Conservation (phyloP, 1,140 invertebrate species). For the Wiebesia pumilae region DNA sequence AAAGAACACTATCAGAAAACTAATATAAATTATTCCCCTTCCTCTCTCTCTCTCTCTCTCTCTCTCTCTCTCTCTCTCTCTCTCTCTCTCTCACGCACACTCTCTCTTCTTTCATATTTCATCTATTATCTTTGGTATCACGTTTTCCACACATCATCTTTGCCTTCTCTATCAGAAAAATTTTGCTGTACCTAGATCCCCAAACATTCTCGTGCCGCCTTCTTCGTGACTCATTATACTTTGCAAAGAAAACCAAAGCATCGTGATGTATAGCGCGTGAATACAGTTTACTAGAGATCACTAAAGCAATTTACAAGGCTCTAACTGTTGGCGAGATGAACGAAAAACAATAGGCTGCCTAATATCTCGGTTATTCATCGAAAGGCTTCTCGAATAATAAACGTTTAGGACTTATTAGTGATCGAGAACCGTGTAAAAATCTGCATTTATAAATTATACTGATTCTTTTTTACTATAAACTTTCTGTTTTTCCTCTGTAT, state of each 20-base stretch:
- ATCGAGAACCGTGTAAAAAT: slow-evolving; percentile 23
- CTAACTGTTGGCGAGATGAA: neutral
- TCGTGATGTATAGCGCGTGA: neutral
- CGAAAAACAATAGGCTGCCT: slow-evolving; percentile 2
- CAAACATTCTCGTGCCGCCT: neutral
- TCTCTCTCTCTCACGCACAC: neutral
- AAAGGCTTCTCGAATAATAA: neutral
- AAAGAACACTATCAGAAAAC: no score
- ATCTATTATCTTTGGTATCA: neutral
- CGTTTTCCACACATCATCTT: neutral
- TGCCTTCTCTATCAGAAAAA: neutral
- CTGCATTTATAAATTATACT: neutral
- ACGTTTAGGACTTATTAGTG: neutral
- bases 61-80: no score
- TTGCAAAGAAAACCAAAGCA: neutral
- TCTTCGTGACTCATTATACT: neutral
- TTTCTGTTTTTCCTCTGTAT: no score
- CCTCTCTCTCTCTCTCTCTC: no score
- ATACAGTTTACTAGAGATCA: neutral
- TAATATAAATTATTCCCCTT: no score
- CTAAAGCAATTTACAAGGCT: neutral
- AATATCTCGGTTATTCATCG: slow-evolving; percentile 23
- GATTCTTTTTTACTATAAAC: neutral
- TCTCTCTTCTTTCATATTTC: no score
- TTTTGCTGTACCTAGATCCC: neutral